phyloP scores from a whole-genome alignment of 2,888 invertebrate genomes.

The Lasioglossum leucozonium region DNA sequence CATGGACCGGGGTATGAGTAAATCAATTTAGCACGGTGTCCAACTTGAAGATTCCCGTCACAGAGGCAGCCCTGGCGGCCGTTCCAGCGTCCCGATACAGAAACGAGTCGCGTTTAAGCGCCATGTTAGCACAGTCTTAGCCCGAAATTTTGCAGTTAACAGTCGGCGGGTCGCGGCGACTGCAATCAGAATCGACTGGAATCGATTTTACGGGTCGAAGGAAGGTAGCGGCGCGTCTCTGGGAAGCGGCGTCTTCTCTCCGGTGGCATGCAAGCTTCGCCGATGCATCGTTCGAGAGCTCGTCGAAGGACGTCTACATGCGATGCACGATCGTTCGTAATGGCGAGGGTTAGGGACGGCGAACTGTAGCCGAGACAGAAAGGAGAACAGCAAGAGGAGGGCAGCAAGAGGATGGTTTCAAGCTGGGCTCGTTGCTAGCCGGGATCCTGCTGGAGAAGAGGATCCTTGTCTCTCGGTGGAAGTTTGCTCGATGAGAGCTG shows the following conservation, averaged over 20 bases:
- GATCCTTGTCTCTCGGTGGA: slow-evolving; percentile 48
- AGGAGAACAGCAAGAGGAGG: slow-evolving; percentile 23
- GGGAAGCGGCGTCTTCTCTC: slow-evolving; percentile 30
- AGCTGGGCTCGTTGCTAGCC: neutral
- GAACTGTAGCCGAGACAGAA: slow-evolving; percentile 41
- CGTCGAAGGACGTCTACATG: slow-evolving; percentile 55
- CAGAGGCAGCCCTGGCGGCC: neutral
- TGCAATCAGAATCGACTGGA: slow-evolving; percentile 45
- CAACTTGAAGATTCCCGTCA: neutral
- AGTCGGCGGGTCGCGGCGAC: neutral
- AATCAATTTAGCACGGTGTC: neutral
- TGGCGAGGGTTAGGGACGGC: slow-evolving; percentile 49
- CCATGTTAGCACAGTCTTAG: neutral
- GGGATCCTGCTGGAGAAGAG: slow-evolving; percentile 36
- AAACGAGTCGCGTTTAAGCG: neutral
- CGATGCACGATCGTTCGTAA: slow-evolving; percentile 67
- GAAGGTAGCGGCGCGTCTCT: slow-evolving; percentile 10
- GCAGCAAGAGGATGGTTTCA: neutral
- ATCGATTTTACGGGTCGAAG: slow-evolving; percentile 17
- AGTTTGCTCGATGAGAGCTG: slow-evolving; percentile 59
- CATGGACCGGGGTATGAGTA: neutral
- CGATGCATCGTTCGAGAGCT: slow-evolving; percentile 38
- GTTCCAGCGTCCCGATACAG: neutral
- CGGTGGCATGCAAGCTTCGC: slow-evolving; percentile 14
- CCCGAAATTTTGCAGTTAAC: slow-evolving; percentile 24